Percentiles rank a stretch among this genome's conserved stretches.
phyloP scores from a whole-genome alignment of 2,113 vertebrate genomes.

The Otocyon megalotis region DNA sequence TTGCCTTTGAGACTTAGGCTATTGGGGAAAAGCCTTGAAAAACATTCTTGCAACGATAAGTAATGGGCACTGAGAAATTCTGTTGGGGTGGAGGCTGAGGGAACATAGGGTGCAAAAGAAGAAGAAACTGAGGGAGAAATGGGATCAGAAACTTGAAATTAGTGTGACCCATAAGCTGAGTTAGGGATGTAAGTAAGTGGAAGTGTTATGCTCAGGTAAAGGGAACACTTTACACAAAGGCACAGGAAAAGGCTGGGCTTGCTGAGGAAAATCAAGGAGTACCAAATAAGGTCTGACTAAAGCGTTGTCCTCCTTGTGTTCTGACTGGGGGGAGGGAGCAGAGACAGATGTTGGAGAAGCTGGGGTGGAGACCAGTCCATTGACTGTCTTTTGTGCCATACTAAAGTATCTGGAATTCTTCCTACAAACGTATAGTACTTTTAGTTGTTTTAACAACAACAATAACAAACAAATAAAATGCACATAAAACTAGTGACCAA shows the following conservation, averaged over 20 bases:
- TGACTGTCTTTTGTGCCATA: neutral
- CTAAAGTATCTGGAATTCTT: neutral
- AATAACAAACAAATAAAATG: neutral
- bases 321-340: neutral
- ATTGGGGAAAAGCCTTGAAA: neutral
- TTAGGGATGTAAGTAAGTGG: neutral
- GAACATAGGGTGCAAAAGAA: accelerated
- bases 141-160: neutral
- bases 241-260: accelerated
- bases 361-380: neutral
- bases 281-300: neutral
- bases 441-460: neutral
- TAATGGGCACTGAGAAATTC: too few relatives aligned
- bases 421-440: neutral
- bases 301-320: neutral
- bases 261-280: neutral
- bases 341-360: neutral
- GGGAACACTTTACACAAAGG: neutral
- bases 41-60: neutral
- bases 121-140: accelerated
- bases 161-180: neutral
- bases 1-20: neutral
- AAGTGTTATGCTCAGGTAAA: neutral
- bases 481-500: neutral
- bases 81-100: neutral